These are phyloP conservation scores for Astyanax mexicanus DNA, from an alignment of 2,797 vertebrate genomes.

Conservation along the genomic window DNA sequence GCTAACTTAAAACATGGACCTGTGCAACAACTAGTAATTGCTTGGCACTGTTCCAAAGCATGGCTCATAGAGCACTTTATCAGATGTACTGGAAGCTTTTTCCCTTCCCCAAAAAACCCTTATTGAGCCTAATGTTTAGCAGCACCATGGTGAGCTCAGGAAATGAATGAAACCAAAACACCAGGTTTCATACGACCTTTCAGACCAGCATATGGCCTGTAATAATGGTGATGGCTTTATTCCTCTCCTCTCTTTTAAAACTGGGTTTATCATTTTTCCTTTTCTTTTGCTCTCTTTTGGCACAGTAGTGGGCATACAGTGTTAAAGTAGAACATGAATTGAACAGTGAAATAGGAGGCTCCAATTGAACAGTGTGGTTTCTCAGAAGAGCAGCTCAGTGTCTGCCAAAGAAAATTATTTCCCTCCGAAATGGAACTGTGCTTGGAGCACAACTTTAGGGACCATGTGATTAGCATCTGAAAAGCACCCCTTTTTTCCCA, in stretches of 20 bases:
- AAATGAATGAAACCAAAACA: conserved; percentile 36
- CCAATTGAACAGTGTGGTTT: conserved; percentile 52
- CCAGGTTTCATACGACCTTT: conserved; percentile 33
- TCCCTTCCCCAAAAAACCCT: neutral
- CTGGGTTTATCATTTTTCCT: conserved; percentile 20
- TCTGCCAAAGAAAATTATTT: conserved; percentile 76
- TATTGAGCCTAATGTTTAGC: conserved; percentile 29
- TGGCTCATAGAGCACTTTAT: conserved; percentile 4
- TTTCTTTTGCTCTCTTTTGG: conserved; percentile 27
- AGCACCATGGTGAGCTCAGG: conserved; percentile 16
- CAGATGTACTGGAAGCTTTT: conserved; percentile 4
- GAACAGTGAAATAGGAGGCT: conserved; percentile 42
- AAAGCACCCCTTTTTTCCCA: conserved; percentile 54
- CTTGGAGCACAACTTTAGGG: conserved; percentile 72
- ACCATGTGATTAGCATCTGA: conserved; percentile 76
- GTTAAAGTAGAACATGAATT: conserved; percentile 58
- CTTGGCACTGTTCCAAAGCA: conserved; percentile 20
- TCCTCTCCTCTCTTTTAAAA: conserved; percentile 22
- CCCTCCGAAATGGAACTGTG: conserved; percentile 54
- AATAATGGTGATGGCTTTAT: conserved; percentile 25
- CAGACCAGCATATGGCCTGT: conserved; percentile 9
- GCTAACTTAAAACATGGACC: conserved; percentile 11
- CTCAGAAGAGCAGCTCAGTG: conserved; percentile 54
- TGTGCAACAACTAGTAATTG: conserved; percentile 22
- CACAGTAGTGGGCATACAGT: conserved; percentile 29